Evolutionary conservation across 2,888 invertebrate genomes (phyloP).

Genomic region (Eupsilia transversa): DNA sequence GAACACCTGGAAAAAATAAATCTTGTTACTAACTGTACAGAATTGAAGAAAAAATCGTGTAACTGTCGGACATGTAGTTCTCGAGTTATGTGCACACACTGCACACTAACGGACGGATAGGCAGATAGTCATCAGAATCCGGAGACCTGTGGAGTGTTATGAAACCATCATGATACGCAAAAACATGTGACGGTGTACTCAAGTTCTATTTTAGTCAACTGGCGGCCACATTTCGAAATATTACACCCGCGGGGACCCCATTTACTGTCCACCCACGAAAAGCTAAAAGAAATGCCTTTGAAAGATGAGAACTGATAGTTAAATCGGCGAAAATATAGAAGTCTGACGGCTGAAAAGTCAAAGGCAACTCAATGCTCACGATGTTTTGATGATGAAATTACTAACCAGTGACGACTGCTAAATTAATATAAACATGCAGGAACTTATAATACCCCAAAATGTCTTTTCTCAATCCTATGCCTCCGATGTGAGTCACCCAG

Average conservation of each 20-base stretch:
- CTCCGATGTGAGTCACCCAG: constrained; percentile 78
- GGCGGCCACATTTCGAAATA: constrained; percentile 6
- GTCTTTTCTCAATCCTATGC: constrained; percentile 69
- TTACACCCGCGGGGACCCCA: constrained; percentile 7
- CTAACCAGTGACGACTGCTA: background rate
- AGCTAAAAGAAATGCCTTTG: constrained; percentile 5
- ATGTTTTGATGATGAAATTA: no score
- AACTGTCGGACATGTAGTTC: background rate
- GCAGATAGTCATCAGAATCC: background rate
- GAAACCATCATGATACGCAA: background rate
- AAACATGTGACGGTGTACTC: background rate
- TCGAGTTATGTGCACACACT: background rate
- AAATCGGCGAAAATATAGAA: background rate
- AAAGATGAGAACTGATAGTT: constrained; percentile 17
- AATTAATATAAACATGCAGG: background rate
- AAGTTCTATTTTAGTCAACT: constrained; percentile 2
- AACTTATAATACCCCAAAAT: constrained; percentile 81
- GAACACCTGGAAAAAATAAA: constrained; percentile 72
- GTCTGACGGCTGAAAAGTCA: background rate
- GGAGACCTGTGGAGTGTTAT: background rate
- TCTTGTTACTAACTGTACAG: background rate
- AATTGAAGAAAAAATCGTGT: no score
- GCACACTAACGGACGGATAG: background rate
- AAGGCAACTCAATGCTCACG: background rate
- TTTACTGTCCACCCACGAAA: constrained; percentile 20